Conservation (phyloP, 2,797 vertebrate genomes). For the Kryptopterus vitreolus region DNA sequence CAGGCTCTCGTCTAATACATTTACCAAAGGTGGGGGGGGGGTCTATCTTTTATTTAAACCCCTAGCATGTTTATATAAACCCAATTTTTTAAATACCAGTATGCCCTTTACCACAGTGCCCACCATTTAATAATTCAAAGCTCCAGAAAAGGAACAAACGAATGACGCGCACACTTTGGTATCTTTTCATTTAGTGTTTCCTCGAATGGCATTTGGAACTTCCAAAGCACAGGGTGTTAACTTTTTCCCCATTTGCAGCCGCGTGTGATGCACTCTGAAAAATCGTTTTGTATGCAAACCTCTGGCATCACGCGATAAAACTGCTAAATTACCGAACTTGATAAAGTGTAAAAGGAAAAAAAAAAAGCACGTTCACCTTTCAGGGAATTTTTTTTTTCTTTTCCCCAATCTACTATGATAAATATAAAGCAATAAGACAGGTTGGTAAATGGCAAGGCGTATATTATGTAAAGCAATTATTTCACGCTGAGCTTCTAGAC, state of each 20-base stretch:
- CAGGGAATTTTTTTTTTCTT: background rate
- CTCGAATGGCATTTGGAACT: background rate
- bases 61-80: background rate
- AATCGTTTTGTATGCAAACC: constrained; percentile 7
- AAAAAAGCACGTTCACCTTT: background rate
- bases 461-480: constrained; percentile 13
- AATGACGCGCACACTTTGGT: constrained; percentile 5
- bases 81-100: background rate
- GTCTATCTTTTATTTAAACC: constrained; percentile 4
- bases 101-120: background rate
- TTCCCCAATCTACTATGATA: too few species aligned
- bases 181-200: constrained; percentile 22
- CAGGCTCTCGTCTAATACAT: background rate
- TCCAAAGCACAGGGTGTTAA: background rate
- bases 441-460: background rate
- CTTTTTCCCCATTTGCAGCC: background rate
- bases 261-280: background rate
- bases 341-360: constrained; percentile 1
- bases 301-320: constrained; percentile 13
- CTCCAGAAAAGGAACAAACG: constrained; percentile 11
- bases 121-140: constrained; percentile 35
- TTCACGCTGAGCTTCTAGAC: background rate
- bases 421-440: background rate
- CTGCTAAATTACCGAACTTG: constrained; percentile 1
- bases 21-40: background rate